These are phyloP conservation scores for Medauroidea extradentata DNA, from an alignment of 1,140 invertebrate species.

Conservation along the genomic window DNA sequence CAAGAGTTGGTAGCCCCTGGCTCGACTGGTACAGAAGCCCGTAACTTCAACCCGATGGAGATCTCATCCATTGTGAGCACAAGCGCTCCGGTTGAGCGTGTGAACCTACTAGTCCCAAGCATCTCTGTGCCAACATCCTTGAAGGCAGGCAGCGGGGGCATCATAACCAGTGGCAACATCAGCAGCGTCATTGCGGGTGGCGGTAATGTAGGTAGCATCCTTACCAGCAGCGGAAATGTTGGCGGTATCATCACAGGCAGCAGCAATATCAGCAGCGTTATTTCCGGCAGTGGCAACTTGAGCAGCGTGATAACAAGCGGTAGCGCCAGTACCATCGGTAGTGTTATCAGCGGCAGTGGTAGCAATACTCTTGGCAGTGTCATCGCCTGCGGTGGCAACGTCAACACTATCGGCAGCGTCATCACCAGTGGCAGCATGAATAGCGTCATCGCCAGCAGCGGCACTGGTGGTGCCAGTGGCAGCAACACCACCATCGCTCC, in stretches of 20 bases:
- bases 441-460: not conserved
- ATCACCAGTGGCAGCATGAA: not conserved
- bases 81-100: conserved; percentile 48
- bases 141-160: not conserved
- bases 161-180: not conserved
- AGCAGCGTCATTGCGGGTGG: not conserved
- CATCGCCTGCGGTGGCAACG: too few relatives aligned
- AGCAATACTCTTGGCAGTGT: too few relatives aligned
- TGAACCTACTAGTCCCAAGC: conserved; percentile 20
- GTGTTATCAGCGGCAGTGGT: too few relatives aligned
- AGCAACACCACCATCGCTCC: conserved; percentile 36
- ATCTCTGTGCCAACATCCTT: not conserved
- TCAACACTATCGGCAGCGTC: not conserved
- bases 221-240: too few relatives aligned
- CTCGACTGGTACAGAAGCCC: not conserved
- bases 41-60: conserved; percentile 35
- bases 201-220: not conserved
- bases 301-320: too few relatives aligned
- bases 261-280: too few relatives aligned
- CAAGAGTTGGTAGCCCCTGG: conserved; percentile 50
- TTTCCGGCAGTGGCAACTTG: too few relatives aligned
- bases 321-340: too few relatives aligned
- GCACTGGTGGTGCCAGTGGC: not conserved
- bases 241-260: too few relatives aligned
- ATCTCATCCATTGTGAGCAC: conserved; percentile 50